These are phyloP conservation scores for Propsilocerus akamusi DNA, from an alignment of 1,140 invertebrate genomes.

Conservation along the genomic window DNA sequence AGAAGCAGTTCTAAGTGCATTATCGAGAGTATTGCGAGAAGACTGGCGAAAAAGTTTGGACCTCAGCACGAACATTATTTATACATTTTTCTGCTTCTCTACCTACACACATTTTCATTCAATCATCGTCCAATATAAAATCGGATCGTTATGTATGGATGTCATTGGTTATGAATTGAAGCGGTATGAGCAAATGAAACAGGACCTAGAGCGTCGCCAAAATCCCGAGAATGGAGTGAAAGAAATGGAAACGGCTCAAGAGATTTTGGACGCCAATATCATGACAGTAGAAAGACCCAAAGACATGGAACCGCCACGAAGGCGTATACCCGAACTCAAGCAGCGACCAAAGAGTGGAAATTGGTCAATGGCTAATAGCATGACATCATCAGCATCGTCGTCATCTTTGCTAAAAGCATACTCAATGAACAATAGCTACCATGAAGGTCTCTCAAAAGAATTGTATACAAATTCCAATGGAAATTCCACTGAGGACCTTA, in stretches of 20 bases:
- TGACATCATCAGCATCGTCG: slow-evolving; percentile 13
- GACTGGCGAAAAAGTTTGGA: slow-evolving; percentile 95
- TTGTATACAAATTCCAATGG: slow-evolving; percentile 13
- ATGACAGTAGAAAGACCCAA: slow-evolving; percentile 25
- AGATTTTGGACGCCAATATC: slow-evolving; percentile 19
- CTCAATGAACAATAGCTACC: slow-evolving; percentile 36
- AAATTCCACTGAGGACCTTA: not conserved
- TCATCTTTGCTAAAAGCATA: slow-evolving; percentile 22
- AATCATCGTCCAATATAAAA: slow-evolving; percentile 80
- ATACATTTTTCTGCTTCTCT: slow-evolving; percentile 94
- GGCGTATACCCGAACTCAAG: slow-evolving; percentile 43
- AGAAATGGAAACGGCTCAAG: slow-evolving; percentile 20
- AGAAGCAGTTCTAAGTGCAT: slow-evolving; percentile 90
- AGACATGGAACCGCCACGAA: slow-evolving; percentile 39
- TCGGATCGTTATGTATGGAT: slow-evolving; percentile 90
- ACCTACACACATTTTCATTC: slow-evolving; percentile 91
- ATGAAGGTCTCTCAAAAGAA: slow-evolving; percentile 33
- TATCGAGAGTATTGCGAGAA: slow-evolving; percentile 86
- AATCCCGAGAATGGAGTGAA: slow-evolving; percentile 24
- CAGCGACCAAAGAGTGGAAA: slow-evolving; percentile 45
- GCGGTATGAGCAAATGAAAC: slow-evolving; percentile 84
- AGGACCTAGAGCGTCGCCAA: slow-evolving; percentile 56
- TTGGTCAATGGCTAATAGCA: slow-evolving; percentile 32
- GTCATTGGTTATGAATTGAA: slow-evolving; percentile 87
- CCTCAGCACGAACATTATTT: slow-evolving; percentile 89